Base-by-base conservation (phyloP, 2,888 invertebrate genomes). In the Gasteruption jaculator region DNA sequence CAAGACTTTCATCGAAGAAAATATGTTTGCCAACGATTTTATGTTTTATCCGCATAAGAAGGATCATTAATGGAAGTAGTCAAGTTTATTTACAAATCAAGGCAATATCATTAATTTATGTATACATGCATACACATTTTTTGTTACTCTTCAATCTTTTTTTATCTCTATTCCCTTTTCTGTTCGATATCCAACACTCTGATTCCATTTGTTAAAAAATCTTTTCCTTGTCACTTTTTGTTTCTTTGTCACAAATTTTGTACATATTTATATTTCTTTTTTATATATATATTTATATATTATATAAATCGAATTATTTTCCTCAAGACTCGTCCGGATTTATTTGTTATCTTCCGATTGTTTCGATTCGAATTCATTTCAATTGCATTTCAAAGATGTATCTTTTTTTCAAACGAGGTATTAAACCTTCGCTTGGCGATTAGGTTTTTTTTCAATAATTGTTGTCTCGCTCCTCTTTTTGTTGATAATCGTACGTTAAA, bases 61-160 rank as follows among this genome's bases (percentile, higher is more conserved):
- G n/a, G n/a, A 25, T 46, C 34, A 51, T 60, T 57, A 60, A 54
- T 60, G 64, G 63, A 67, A 67, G 61, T 65, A 54, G 56, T 59
- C 52, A 55, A 54, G 50, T 56, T 58, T 69, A 71, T 71, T 68
- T 71, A 71, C 70, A 71, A 65, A 66, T 69, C 63, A 68, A 70
- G 68, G 68, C 71, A 68, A 62, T 65, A 55, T 63, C 50, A 56
- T 60, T 61, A 61, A 61, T 62, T n/a, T 53, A 56, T 54, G 49
- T 58, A 54, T 53, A 57, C 56, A 56, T 57, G 48, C 55, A 52
- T 58, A 56, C 51, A 50, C 43, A 43, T 43, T 14, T 38, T 36
- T 21, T 32, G 8, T 12, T 7, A 10, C 36, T 31, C 30, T 29
- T 34, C 27, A 12, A 25, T 42, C 31, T 38, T 20, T 27, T 30